Evolutionary conservation across 2,888 invertebrate genomes (phyloP).

Genomic region (Acronicta alni): DNA sequence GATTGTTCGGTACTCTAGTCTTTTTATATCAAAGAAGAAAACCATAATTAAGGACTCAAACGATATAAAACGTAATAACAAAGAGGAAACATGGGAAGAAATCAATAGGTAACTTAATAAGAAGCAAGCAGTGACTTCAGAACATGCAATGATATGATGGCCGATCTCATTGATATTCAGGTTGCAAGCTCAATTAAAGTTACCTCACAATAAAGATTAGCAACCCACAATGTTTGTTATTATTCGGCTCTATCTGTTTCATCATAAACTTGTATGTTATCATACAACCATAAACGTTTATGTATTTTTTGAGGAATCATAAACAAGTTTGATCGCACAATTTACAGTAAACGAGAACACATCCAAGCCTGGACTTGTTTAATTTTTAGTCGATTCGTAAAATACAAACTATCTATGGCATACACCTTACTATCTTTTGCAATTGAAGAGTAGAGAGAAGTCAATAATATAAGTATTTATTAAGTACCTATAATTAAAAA

Average conservation of each 20-base stretch:
- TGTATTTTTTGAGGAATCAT: not conserved
- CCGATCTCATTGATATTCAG: constrained; percentile 30
- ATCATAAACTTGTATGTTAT: constrained; percentile 1
- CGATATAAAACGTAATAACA: not conserved
- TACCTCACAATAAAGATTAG: constrained; percentile 36
- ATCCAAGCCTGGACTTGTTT: not conserved
- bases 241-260: constrained; percentile 15
- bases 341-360: not conserved
- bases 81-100: not conserved
- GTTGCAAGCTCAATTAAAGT: constrained; percentile 28
- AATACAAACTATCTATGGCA: too few relatives aligned
- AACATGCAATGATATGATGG: constrained; percentile 4
- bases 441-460: too few relatives aligned
- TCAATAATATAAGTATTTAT: too few relatives aligned
- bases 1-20: too few relatives aligned
- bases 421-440: too few relatives aligned
- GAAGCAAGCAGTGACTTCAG: not conserved
- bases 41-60: not conserved
- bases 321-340: not conserved
- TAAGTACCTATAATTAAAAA: too few relatives aligned
- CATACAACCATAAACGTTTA: not conserved
- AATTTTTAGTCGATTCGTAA: not conserved
- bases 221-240: constrained; percentile 28
- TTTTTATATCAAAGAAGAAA: too few relatives aligned
- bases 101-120: constrained; percentile 1